A percentile compares a stretch with the other conserved stretches of the same genome.
Conservation (phyloP, 2,797 vertebrate species). For the Bovichtus diacanthus region DNA sequence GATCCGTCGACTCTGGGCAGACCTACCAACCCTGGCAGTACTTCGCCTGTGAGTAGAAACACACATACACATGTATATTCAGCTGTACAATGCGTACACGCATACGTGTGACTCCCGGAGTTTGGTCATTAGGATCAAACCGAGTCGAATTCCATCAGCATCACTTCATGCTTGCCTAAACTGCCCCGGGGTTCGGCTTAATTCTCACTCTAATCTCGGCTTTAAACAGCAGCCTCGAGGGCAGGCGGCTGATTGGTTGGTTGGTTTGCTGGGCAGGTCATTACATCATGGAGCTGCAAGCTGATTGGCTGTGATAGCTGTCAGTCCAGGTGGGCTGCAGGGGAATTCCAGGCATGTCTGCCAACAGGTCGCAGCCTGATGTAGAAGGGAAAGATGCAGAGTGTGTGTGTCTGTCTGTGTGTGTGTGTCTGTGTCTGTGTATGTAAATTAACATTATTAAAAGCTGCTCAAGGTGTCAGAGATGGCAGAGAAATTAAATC, state of each 20-base stretch:
- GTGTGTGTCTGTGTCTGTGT: background rate
- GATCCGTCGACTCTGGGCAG: constrained; percentile 91
- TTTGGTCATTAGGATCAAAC: background rate
- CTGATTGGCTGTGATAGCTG: constrained; percentile 65
- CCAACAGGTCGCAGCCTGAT: constrained; percentile 66
- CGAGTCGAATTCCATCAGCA: constrained; percentile 46
- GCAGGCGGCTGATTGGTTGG: constrained; percentile 8
- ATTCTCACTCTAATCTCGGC: constrained; percentile 39
- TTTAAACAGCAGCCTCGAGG: constrained; percentile 12
- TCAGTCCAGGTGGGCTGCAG: constrained; percentile 62
- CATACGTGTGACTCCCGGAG: constrained; percentile 20
- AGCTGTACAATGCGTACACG: background rate
- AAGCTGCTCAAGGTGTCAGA: constrained; percentile 6
- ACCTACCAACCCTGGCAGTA: constrained; percentile 97
- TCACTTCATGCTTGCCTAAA: constrained; percentile 39
- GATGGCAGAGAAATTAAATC: background rate
- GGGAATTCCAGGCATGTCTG: constrained; percentile 70
- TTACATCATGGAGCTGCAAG: constrained; percentile 48
- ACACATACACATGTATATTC: background rate
- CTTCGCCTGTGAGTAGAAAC: constrained; percentile 93
- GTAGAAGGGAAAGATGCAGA: background rate
- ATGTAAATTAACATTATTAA: background rate
- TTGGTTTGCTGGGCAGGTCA: background rate
- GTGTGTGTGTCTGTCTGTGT: constrained; percentile 1
- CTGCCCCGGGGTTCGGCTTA: constrained; percentile 6